Evolutionary conservation across 2,797 vertebrate genomes (phyloP), one percentile per base, ranked within the genome.

Genomic region (Parambassis ranga): DNA sequence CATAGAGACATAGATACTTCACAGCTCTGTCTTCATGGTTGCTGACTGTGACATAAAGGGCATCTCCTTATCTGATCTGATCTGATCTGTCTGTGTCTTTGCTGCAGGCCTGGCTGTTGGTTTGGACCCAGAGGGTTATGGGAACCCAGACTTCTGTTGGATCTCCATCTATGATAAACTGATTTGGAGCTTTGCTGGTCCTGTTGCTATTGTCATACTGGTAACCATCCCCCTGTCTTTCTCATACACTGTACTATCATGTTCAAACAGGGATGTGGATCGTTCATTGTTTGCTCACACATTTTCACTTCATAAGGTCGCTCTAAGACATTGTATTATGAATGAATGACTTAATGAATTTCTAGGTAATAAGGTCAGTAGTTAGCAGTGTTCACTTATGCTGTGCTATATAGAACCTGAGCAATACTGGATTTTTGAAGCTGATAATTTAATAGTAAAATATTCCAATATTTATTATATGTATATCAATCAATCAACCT

Each of bases 141-240:
- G 98, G 31, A 99, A 98, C 90, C 96, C 96, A 0, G 97, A 99
- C 86, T 99, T 99, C 83, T 99, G 98, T 76, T 99, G 97, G 98
- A 96, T 99, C 82, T 99, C 98, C 14, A 92, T 98, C 84, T 94
- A 98, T 5, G 97, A 99, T 85, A 98, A 98, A 78, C 96, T 99
- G 71, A 92, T 99, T 86, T 99, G 97, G 97, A 98, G 96, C 89
- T 99, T 99, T 41, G 98, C 98, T 44, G 96, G 98, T 80, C 97
- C 98, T 31, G 93, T 99, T 6, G 89, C 92, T 87, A 92, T 98
- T 20, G 98, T 98, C 74, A 91, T 98, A 58, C 87, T 97, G 96
- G 98, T 99, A 93, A 90, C 60, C 53, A 27, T 7, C 22, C 49
- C 13, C 7, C 22, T 55, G 24, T 37, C 62, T 69, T 10, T 50